phyloP scores from a whole-genome alignment of 1,140 invertebrate genomes.

The Mactra quadrangularis region DNA sequence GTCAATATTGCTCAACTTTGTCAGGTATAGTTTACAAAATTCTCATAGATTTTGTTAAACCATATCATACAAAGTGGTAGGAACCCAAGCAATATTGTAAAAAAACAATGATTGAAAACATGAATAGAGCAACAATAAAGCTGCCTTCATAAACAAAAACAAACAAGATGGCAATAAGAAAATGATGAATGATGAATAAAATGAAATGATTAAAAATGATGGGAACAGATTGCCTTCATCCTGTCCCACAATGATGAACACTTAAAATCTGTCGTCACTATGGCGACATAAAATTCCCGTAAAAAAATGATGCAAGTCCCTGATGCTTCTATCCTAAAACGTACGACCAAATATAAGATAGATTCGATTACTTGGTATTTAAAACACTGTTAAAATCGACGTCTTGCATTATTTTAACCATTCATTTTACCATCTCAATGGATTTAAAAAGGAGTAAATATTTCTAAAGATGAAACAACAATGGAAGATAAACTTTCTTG shows the following conservation, averaged over 20 bases:
- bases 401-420: neutral
- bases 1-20: neutral
- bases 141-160: constrained; percentile 16
- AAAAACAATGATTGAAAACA: neutral
- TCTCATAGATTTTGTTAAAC: neutral
- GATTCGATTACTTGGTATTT: neutral
- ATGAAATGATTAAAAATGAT: constrained; percentile 3
- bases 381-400: neutral
- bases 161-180: neutral
- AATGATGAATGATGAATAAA: too few species aligned
- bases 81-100: neutral
- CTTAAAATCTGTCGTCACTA: neutral
- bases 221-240: neutral
- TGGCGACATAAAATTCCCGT: neutral
- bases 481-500: neutral
- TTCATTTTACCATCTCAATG: too few species aligned
- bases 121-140: constrained; percentile 4
- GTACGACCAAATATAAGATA: neutral
- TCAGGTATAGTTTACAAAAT: constrained; percentile 1
- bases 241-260: constrained; percentile 8
- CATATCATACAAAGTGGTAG: neutral
- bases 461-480: neutral
- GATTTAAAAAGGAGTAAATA: neutral
- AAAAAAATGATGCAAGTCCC: neutral
- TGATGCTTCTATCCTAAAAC: neutral